Evolutionary conservation across 2,113 vertebrate genomes (phyloP).

Genomic region (Festucalex cinctus): DNA sequence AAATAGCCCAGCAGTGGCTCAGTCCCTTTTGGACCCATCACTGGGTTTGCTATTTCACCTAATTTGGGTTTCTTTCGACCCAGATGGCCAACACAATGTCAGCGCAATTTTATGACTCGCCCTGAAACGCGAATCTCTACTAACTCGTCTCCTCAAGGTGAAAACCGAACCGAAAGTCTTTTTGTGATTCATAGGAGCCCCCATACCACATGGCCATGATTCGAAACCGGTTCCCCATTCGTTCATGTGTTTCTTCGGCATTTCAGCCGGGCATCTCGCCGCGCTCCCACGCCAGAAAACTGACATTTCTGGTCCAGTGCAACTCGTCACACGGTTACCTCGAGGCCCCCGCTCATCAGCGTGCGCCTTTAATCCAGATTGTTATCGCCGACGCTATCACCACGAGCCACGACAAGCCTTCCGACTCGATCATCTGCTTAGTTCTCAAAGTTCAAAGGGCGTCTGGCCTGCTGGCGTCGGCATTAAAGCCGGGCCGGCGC

Average conservation of each 20-base stretch:
- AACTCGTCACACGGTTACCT: not conserved
- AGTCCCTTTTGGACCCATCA: no score
- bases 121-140: not conserved
- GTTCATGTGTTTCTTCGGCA: not conserved
- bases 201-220: not conserved
- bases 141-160: not conserved
- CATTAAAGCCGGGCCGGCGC: conserved; percentile 13
- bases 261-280: not conserved
- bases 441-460: conserved; percentile 64
- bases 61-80: no score
- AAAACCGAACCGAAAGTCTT: not conserved
- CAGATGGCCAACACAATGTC: no score
- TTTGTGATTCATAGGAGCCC: not conserved
- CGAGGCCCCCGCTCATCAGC: not conserved
- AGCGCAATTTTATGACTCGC: not conserved
- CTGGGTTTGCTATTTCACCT: no score
- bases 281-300: not conserved
- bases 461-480: conserved; percentile 30
- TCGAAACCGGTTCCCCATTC: not conserved
- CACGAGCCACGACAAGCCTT: conserved; percentile 58
- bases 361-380: conserved; percentile 21
- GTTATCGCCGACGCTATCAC: conserved; percentile 39
- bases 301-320: conserved; percentile 20
- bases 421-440: conserved; percentile 58
- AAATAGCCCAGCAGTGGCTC: no score